Base-by-base conservation (phyloP, 2,888 invertebrate genomes). In the Synergus umbraculus region DNA sequence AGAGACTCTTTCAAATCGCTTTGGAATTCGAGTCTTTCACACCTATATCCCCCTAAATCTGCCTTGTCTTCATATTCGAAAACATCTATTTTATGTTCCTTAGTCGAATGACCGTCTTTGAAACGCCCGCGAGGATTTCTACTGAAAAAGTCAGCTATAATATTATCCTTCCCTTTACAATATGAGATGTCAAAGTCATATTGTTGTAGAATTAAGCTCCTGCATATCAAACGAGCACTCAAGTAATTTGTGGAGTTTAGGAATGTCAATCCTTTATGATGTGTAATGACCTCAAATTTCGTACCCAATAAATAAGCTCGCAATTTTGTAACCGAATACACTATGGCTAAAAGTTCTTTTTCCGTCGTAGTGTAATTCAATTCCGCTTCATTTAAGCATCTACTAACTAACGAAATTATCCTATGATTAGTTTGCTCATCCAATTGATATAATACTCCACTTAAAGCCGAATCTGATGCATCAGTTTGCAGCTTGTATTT, bases 301-400 rank as follows among this genome's bases (percentile, higher is more conserved):
- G 22, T 43, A 0, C 78, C 78, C 3, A 69, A 12, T 12, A 78
- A 73, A 65, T 82, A 80, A 1, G 22, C 83, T 58, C 87, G 84
- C 79, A 88, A 87, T 76, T 87, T 86, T 1, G 63, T 77, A 0
- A 89, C 46, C 10, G 84, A 78, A 65, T 80, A 86, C 0, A 89
- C 81, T 2, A 88, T 79, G 0, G 87, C 87, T 12, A 83, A 82
- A 2, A 86, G 79, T 49, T 89, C 87, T 49, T 87, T 87, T 78
- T 88, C 87, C 0, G 87, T 82, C 0, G 85, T 65, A 1, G 79
- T 76, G 49, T 65, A 77, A 49, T 76, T 64, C 49, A 0, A 8
- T 76, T 49, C 76, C 0, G 85, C 76, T 1, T 67, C 79, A 0
- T 60, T 64, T 7, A 87, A 78, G 9, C 81, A 82, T 54, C 84